Conservation (phyloP, 2,888 invertebrate species). For the Trachelus iudaicus region DNA sequence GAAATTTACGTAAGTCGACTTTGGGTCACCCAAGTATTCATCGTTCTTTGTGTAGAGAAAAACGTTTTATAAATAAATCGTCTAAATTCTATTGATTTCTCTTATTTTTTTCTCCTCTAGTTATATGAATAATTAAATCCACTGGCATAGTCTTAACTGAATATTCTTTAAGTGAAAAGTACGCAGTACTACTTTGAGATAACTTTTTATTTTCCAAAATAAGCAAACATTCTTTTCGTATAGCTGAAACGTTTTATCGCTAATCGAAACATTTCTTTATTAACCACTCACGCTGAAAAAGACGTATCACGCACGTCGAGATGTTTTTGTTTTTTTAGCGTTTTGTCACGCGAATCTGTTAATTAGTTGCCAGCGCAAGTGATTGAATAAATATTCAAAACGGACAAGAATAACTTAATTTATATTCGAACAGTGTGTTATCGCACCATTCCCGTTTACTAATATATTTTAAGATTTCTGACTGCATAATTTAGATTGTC, state of each 20-base stretch:
- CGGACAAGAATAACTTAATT: not conserved
- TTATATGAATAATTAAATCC: not conserved
- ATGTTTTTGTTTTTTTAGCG: no score
- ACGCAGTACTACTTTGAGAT: not conserved
- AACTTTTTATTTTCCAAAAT: not conserved
- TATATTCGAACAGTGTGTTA: not conserved
- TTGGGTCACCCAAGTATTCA: constrained; percentile 35
- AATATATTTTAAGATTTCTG: not conserved
- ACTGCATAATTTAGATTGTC: not conserved
- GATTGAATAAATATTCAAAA: not conserved
- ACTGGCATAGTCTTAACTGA: not conserved
- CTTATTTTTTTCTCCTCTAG: not conserved
- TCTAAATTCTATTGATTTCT: constrained; percentile 27
- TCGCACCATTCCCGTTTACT: not conserved
- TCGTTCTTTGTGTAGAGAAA: constrained; percentile 50
- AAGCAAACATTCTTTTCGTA: not conserved
- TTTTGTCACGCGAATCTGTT: no score
- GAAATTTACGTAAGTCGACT: constrained; percentile 23
- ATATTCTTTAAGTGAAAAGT: not conserved
- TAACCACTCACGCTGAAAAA: no score
- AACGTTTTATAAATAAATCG: constrained; percentile 58
- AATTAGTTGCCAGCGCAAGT: no score
- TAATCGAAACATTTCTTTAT: not conserved
- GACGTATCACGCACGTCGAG: no score
- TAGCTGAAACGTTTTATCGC: not conserved